Conservation (phyloP, 2,797 vertebrate genomes). For the Delichon dasypus region DNA sequence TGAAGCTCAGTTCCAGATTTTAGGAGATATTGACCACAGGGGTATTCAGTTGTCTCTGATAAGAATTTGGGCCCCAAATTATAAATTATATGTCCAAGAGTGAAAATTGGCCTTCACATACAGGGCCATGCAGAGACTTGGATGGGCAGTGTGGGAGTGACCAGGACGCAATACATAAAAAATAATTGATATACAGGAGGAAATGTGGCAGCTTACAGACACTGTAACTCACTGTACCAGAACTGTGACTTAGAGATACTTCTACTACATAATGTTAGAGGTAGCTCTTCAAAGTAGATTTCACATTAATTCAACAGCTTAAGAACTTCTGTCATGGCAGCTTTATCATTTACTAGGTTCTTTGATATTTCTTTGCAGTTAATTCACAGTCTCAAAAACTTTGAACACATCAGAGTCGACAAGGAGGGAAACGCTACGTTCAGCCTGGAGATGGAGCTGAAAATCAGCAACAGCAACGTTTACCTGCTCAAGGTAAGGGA, state of each 20-base stretch:
- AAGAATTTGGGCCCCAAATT: neutral
- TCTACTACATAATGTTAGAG: neutral
- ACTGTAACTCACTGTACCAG: neutral
- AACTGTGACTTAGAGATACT: neutral
- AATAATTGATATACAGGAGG: neutral
- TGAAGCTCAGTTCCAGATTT: neutral
- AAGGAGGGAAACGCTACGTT: conserved; percentile 77
- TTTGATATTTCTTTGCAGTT: conserved; percentile 73
- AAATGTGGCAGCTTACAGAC: neutral
- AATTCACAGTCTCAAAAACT: conserved; percentile 74
- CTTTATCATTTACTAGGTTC: neutral
- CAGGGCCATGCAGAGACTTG: neutral
- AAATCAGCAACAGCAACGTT: conserved; percentile 81
- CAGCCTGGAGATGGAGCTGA: conserved; percentile 88
- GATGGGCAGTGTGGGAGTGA: neutral
- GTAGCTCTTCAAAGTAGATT: neutral
- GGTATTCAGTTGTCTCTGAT: neutral
- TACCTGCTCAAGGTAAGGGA: conserved; percentile 87
- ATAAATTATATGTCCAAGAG: neutral
- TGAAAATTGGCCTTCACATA: neutral
- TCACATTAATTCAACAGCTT: neutral
- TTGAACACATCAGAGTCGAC: conserved; percentile 82
- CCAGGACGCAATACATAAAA: neutral
- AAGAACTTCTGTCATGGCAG: neutral
- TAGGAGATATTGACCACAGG: neutral